Evolutionary conservation across 1,140 invertebrate genomes (phyloP), one percentile per base, ranked within the genome.

Genomic region (Leptopilina boulardi): DNA sequence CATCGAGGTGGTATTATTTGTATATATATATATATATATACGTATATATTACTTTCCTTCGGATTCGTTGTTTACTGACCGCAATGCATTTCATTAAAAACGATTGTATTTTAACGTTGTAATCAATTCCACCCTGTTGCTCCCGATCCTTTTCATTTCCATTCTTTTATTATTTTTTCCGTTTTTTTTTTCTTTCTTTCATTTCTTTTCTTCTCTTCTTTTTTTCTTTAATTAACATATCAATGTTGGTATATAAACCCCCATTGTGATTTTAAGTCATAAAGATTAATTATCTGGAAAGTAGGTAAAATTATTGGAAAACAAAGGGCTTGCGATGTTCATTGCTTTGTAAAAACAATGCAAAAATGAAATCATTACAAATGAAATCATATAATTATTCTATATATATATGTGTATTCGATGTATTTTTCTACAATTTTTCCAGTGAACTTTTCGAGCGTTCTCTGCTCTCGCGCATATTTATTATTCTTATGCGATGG

Each of bases 281-380:
- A 66, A 66, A 66, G 59, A 66, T 66, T 66, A 66, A 66, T 26
- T 66, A 66, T 66, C 59, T 66, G 59, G 59, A 66, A 66, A 66
- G 59, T 30, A 66, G 59, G 59, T 66, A 66, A 66, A 66, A 66
- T 66, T 66, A 66, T 66, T 30, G 59, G 34, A 38, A 66, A 66
- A 66, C 59, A 66, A 66, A 66, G 59, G 59, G 59, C 21, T 66
- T 66, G 11, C 23, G 23, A n/a, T n/a, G n/a, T n/a, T n/a, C 30
- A 34, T 34, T 66, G 9, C 11, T 23, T n/a, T n/a, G 26, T 66
- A 38, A 66, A 66, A 66, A 66, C 59, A 66, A 66, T 66, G 15
- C 26, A 38, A 30, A 66, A 66, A 66, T 66, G 21, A 66, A 66
- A 66, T 23, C 30, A 66, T 66, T 30, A 66, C 59, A 66, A 23